Percentiles rank a stretch among this genome's conserved stretches.
Evolutionary conservation across 1,140 invertebrate genomes (phyloP).

Genomic region (Drosophila simulans): DNA sequence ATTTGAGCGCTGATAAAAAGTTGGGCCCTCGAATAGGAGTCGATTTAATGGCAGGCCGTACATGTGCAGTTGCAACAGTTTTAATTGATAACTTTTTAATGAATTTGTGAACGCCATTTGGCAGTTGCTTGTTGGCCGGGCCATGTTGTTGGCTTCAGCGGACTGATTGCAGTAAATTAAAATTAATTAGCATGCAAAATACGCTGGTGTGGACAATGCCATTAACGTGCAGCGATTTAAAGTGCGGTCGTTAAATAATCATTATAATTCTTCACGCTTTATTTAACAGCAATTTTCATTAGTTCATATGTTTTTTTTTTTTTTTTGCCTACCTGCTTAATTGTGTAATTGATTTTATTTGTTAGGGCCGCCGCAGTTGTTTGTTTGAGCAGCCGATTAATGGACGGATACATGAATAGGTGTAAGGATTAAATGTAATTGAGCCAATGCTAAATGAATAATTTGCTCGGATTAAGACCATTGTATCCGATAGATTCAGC

Average conservation of each 20-base stretch:
- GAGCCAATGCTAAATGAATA: neutral
- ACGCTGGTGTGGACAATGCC: slow-evolving; percentile 34
- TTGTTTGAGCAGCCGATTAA: slow-evolving; percentile 26
- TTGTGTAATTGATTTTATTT: slow-evolving; percentile 54
- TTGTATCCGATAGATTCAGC: slow-evolving; percentile 1
- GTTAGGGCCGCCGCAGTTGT: slow-evolving; percentile 29
- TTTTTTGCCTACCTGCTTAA: slow-evolving; percentile 20
- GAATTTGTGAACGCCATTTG: slow-evolving; percentile 56
- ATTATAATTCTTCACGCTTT: slow-evolving; percentile 47
- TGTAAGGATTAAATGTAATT: slow-evolving; percentile 15
- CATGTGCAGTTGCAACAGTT: slow-evolving; percentile 45
- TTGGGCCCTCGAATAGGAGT: slow-evolving; percentile 49
- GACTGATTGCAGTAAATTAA: slow-evolving; percentile 67
- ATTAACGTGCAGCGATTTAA: slow-evolving; percentile 63
- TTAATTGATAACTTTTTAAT: slow-evolving; percentile 82
- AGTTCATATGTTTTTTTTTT: slow-evolving; percentile 3
- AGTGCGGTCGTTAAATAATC: slow-evolving; percentile 63
- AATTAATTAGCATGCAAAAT: slow-evolving; percentile 72
- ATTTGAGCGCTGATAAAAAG: slow-evolving; percentile 67
- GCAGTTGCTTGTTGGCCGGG: slow-evolving; percentile 12
- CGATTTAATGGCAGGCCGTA: slow-evolving; percentile 54
- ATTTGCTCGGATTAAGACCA: slow-evolving; percentile 10
- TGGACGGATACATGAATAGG: slow-evolving; percentile 28
- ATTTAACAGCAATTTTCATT: slow-evolving; percentile 58
- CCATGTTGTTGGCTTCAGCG: neutral